Conservation (phyloP, 2,113 vertebrate species). For the Seriola dumerili region DNA sequence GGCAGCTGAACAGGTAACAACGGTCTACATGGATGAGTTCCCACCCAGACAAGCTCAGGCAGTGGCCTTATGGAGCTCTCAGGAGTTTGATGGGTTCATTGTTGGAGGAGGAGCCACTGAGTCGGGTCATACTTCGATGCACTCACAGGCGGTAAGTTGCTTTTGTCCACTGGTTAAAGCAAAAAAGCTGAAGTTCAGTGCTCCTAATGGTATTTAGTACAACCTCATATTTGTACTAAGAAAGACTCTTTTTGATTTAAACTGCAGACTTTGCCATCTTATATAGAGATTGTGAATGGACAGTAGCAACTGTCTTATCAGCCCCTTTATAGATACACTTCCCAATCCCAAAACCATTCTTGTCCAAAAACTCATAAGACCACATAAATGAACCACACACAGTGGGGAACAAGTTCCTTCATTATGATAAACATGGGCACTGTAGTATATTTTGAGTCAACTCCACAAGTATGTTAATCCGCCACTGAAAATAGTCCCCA, state of each 20-base stretch:
- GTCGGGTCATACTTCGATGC: conserved; percentile 81
- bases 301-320: background rate
- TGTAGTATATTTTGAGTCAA: background rate
- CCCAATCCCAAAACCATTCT: background rate
- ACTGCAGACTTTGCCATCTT: background rate
- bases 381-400: background rate
- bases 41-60: conserved; percentile 83
- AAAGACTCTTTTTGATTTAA: background rate
- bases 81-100: conserved; percentile 83
- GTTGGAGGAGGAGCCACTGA: conserved; percentile 81
- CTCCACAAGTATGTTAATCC: background rate
- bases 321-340: background rate
- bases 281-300: background rate
- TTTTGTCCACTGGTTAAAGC: conserved; percentile 5
- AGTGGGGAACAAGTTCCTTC: background rate
- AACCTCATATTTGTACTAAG: background rate
- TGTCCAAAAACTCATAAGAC: background rate
- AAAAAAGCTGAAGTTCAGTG: background rate
- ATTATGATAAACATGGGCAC: background rate
- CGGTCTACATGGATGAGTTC: conserved; percentile 60
- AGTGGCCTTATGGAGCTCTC: conserved; percentile 50
- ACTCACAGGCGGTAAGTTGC: conserved; percentile 46
- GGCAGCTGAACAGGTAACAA: conserved; percentile 79
- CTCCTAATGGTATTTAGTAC: background rate
- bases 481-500: background rate